phyloP scores from a whole-genome alignment of 2,888 invertebrate species.

The Ornithoptera alexandrae region DNA sequence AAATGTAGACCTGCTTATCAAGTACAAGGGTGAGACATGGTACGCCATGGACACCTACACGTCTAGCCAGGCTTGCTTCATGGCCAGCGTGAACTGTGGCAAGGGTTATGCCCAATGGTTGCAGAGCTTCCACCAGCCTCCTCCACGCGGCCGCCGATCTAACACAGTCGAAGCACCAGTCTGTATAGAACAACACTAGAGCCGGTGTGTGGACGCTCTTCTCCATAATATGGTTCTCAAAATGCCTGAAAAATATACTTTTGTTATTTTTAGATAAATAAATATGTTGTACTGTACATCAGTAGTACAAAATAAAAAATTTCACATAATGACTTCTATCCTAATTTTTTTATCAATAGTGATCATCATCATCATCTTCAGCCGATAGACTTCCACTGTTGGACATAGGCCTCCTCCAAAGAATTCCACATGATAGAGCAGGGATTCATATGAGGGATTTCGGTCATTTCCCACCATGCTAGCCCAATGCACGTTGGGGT shows the following conservation, averaged over 20 bases:
- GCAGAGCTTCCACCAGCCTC: conserved; percentile 90
- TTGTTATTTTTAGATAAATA: no score
- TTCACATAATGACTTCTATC: no score
- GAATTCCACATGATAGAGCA: no score
- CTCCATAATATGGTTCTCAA: conserved; percentile 91
- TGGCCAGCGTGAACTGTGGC: conserved; percentile 90
- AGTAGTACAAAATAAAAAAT: no score
- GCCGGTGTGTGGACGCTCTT: conserved; percentile 91
- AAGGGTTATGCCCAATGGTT: conserved; percentile 90
- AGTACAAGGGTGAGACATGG: conserved; percentile 90
- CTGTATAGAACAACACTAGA: conserved; percentile 93
- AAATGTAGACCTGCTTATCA: conserved; percentile 91
- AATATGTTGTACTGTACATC: no score
- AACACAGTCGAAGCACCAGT: conserved; percentile 96
- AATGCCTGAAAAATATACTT: conserved; percentile 81
- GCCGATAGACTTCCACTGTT: no score
- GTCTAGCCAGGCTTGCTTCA: conserved; percentile 87
- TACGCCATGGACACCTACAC: conserved; percentile 88
- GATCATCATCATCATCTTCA: no score
- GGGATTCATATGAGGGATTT: no score
- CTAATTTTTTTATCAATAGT: no score
- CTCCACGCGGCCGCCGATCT: conserved; percentile 93
- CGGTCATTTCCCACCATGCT: no score
- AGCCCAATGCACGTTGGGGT: no score
- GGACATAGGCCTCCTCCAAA: no score